phyloP scores from a whole-genome alignment of 2,113 vertebrate genomes.

The Hepsetus odoe region DNA sequence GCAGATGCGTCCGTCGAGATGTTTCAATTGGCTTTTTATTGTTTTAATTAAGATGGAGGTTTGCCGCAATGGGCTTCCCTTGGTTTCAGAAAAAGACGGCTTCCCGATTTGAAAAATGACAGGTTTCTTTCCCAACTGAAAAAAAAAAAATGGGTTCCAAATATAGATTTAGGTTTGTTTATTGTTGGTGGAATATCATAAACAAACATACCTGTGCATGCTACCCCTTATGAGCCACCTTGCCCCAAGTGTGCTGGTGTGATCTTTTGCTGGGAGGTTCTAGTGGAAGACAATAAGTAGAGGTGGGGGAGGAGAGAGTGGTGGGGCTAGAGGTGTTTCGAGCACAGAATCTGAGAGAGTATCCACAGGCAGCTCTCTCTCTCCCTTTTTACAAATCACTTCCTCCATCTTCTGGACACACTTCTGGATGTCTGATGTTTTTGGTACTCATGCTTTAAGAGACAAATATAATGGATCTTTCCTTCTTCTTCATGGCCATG shows the following conservation, averaged over 20 bases:
- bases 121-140: conserved; percentile 46
- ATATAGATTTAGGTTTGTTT: not conserved
- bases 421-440: not conserved
- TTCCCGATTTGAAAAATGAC: conserved; percentile 43
- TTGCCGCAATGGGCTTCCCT: conserved; percentile 61
- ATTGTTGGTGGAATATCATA: too few species aligned
- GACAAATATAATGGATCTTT: conserved; percentile 51
- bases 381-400: conserved; percentile 15
- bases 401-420: not conserved
- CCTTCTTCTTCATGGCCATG: conserved; percentile 41
- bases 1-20: conserved; percentile 54
- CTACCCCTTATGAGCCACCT: not conserved
- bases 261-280: not conserved
- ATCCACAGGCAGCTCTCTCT: conserved; percentile 4
- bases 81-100: conserved; percentile 51
- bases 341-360: conserved; percentile 10
- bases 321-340: conserved; percentile 41
- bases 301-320: conserved; percentile 39
- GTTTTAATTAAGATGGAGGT: conserved; percentile 61
- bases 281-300: not conserved
- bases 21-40: conserved; percentile 60
- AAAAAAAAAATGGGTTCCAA: conserved; percentile 30
- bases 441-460: not conserved
- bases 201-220: not conserved
- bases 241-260: conserved; percentile 1